Evolutionary conservation across 2,797 vertebrate genomes (phyloP), one percentile per base, ranked within the genome.

Genomic region (Amphiprion clarkii): DNA sequence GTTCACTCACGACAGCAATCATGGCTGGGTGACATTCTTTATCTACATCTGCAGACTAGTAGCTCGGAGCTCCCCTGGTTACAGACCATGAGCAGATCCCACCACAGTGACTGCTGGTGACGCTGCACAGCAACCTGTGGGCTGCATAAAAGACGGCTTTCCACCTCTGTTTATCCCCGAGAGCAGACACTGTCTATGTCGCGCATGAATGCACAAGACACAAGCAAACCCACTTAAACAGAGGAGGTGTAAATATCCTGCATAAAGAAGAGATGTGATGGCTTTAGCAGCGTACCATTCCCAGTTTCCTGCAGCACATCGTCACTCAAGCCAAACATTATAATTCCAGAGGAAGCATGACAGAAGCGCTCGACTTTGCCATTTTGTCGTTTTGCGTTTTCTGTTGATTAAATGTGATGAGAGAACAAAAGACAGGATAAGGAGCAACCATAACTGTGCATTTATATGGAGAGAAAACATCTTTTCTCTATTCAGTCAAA

Each of bases 11-110:
- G 59, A 14, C 36, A 71, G 73, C 70, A 77, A 82, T 86, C 83
- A 79, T 74, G 42, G 54, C 23, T 11, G 67, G 71, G 76, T 78
- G 82, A 78, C 76, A 80, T 84, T 87, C 62, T 77, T 87, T 81
- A 86, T 88, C 82, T 84, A 58, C 64, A 78, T 86, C 79, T 73
- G 78, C 64, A 78, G 51, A 79, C 46, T 40, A 53, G 63, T 59
- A 66, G 74, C 61, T 72, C n/a, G 6, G 67, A 68, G 68, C 75
- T 76, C 63, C 68, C 49, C 61, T 56, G 71, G 71, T 71, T 61
- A 82, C 54, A 67, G 49, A 59, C 27, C 62, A 67, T 67, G 68
- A 88, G 74, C 67, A 60, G 74, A 82, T 78, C 51, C 14, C 4
- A 64, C 61, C 51, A 36, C 36, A 40, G 14, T 33, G 42, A 64